Percentiles rank a stretch among this genome's conserved stretches.
phyloP scores from a whole-genome alignment of 1,140 invertebrate species.

The Macrostomum lignano region DNA sequence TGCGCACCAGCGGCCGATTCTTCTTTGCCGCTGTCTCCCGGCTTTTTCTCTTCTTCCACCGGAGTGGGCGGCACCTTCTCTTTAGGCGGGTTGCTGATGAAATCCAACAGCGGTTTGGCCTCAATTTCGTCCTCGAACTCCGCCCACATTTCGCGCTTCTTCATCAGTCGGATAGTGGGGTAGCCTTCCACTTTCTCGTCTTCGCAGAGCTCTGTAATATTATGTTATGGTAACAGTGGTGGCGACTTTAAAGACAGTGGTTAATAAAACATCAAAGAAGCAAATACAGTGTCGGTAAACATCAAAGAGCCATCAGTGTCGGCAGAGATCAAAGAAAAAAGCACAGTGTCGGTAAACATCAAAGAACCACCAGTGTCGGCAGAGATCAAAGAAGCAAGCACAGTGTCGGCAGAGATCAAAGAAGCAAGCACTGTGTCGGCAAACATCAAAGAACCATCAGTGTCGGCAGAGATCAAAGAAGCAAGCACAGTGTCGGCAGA shows the following conservation, averaged over 20 bases:
- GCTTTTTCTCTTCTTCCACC: background rate
- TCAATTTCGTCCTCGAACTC: constrained; percentile 5
- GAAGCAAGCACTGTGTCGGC: background rate
- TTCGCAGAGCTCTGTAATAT: constrained; percentile 1
- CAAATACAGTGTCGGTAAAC: background rate
- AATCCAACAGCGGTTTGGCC: background rate
- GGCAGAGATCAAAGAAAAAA: background rate
- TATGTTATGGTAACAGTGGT: too few relatives aligned
- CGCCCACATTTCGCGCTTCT: constrained; percentile 3
- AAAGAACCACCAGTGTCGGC: background rate
- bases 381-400: background rate
- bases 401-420: background rate
- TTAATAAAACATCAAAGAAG: background rate
- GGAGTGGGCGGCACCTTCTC: background rate
- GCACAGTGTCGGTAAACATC: background rate
- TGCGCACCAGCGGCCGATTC: too few relatives aligned
- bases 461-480: background rate
- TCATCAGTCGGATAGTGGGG: constrained; percentile 1
- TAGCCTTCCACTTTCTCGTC: constrained; percentile 4
- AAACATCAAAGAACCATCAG: background rate
- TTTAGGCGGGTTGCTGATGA: constrained; percentile 2
- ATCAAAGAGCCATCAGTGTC: background rate
- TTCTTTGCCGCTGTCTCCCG: too few relatives aligned
- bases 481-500: background rate
- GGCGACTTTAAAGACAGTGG: too few relatives aligned